phyloP scores from a whole-genome alignment of 2,113 vertebrate species.

The Channa maculata region DNA sequence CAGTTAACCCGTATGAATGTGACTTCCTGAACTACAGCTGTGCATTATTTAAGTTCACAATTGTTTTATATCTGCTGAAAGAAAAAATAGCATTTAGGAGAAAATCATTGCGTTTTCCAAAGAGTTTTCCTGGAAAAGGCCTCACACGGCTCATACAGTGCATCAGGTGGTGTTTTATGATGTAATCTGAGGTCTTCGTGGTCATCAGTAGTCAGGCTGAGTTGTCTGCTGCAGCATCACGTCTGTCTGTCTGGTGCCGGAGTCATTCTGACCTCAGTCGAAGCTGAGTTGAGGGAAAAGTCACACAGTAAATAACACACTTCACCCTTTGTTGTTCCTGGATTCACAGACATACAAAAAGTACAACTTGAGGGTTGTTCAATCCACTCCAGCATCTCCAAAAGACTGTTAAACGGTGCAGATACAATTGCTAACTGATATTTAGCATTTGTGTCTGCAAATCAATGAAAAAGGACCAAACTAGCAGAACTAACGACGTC shows the following conservation, averaged over 20 bases:
- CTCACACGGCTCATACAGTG: neutral
- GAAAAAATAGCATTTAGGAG: neutral
- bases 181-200: conserved; percentile 8
- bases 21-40: no score
- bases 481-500: no score
- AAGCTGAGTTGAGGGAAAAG: neutral
- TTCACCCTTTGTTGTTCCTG: neutral
- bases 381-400: no score
- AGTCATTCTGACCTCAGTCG: no score
- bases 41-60: no score
- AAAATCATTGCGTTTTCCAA: neutral
- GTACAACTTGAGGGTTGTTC: no score
- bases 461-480: no score
- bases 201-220: conserved; percentile 12
- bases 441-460: no score
- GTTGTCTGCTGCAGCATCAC: neutral
- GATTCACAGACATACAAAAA: no score
- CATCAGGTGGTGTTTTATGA: neutral
- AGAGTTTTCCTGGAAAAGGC: conserved; percentile 20
- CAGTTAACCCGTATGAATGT: no score
- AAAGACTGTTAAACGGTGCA: no score
- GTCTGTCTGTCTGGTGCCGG: neutral
- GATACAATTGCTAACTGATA: no score
- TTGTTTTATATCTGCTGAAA: neutral
- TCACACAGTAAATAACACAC: neutral